phyloP scores from a whole-genome alignment of 2,888 invertebrate genomes.

The Drosophila pseudotakahashii region DNA sequence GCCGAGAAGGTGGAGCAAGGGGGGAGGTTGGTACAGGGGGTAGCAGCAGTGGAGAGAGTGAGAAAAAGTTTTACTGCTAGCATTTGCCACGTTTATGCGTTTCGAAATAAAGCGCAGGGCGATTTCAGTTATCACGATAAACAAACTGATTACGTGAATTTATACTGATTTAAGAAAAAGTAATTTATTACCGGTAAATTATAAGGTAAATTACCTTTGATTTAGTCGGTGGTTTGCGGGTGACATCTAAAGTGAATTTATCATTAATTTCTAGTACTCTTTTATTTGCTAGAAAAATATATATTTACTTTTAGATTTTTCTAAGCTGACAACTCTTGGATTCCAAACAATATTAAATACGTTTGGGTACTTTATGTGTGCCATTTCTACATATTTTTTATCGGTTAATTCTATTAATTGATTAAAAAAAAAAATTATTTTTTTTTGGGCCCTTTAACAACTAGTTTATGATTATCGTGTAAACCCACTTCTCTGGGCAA shows the following conservation, averaged over 20 bases:
- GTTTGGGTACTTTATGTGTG: too few relatives aligned
- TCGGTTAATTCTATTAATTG: too few relatives aligned
- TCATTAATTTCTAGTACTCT: too few relatives aligned
- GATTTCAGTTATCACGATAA: background rate
- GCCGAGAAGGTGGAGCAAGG: slow-evolving; percentile 15
- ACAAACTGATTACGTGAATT: background rate
- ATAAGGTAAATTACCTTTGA: background rate
- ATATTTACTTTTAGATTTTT: too few relatives aligned
- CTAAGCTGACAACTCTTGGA: too few relatives aligned
- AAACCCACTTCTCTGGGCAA: slow-evolving; percentile 32
- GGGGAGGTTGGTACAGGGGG: slow-evolving; percentile 1
- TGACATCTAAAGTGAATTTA: too few relatives aligned
- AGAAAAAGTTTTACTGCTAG: slow-evolving; percentile 44
- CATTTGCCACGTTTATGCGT: slow-evolving; percentile 38
- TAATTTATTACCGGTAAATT: background rate
- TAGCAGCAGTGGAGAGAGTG: slow-evolving; percentile 23
- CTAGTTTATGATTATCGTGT: background rate
- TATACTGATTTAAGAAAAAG: background rate
- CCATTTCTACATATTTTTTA: too few relatives aligned
- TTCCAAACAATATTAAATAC: too few relatives aligned
- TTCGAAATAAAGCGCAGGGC: background rate
- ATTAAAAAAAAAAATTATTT: too few relatives aligned
- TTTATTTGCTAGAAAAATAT: too few relatives aligned
- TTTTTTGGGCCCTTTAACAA: background rate
- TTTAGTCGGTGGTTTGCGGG: background rate